Conservation (phyloP, 2,797 vertebrate genomes). For the Lerista edwardsae region DNA sequence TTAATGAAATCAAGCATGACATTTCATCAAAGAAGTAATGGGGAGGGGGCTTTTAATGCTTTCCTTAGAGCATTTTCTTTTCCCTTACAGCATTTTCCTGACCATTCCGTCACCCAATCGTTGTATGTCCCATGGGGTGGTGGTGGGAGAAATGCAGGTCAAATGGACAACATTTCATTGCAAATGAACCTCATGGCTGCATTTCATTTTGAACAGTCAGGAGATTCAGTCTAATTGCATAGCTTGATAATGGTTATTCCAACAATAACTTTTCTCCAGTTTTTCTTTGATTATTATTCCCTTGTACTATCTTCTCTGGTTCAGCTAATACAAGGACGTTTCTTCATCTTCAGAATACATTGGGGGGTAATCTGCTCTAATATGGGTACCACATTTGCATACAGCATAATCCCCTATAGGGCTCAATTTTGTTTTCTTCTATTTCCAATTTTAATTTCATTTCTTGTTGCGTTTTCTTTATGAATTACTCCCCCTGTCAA, state of each 20-base stretch:
- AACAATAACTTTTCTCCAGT: background rate
- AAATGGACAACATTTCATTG: too few relatives aligned
- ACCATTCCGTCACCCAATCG: too few relatives aligned
- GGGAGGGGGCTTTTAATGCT: too few relatives aligned
- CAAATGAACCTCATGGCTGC: too few relatives aligned
- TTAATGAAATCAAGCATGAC: too few relatives aligned
- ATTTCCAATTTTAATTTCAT: constrained; percentile 12
- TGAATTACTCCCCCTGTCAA: background rate
- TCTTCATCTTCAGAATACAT: background rate
- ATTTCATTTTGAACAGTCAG: too few relatives aligned
- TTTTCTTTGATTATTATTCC: background rate
- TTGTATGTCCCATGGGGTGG: too few relatives aligned
- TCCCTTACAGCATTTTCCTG: too few relatives aligned
- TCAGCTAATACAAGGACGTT: background rate
- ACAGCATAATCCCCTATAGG: too few relatives aligned
- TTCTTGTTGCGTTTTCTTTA: background rate
- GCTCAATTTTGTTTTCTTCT: background rate
- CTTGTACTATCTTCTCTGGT: background rate
- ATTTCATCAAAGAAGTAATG: too few relatives aligned
- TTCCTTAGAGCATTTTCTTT: too few relatives aligned
- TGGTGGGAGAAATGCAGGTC: too few relatives aligned
- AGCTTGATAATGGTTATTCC: background rate
- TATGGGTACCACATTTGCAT: background rate
- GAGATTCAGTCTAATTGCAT: background rate
- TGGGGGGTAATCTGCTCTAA: background rate